Evolutionary conservation across 2,797 vertebrate species (phyloP).

Genomic region (Protonibea diacanthus): DNA sequence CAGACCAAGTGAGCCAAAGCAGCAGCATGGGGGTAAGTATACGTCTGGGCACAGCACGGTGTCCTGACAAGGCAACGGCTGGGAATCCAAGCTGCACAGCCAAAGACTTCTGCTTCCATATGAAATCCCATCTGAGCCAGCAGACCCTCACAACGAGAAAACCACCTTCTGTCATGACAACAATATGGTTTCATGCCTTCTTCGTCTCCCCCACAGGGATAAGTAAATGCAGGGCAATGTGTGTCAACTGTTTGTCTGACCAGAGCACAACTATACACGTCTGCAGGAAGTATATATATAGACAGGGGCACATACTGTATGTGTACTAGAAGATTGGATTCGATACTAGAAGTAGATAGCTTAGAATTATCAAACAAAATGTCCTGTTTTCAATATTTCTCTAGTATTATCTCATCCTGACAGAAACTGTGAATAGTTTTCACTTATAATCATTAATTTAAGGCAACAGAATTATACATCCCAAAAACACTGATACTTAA

Average conservation of each 20-base stretch:
- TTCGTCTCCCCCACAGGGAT: conserved; percentile 43
- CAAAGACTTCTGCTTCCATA: conserved; percentile 51
- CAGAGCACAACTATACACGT: conserved; percentile 3
- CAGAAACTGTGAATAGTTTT: not conserved
- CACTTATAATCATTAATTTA: not conserved
- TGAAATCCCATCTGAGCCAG: conserved; percentile 68
- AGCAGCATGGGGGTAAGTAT: conserved; percentile 55
- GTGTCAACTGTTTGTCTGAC: conserved; percentile 48
- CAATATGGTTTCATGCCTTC: conserved; percentile 66
- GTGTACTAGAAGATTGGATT: not conserved
- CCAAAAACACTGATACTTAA: not conserved
- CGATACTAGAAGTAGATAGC: not conserved
- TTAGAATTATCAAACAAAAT: not conserved
- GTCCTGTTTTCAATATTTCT: not conserved
- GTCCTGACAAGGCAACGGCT: conserved; percentile 45
- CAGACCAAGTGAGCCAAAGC: conserved; percentile 46
- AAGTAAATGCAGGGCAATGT: conserved; percentile 52
- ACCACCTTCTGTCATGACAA: conserved; percentile 65
- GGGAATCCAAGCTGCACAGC: conserved; percentile 32
- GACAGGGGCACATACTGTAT: not conserved
- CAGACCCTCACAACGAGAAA: conserved; percentile 63
- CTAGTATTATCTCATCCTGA: not conserved
- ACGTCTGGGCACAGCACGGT: conserved; percentile 47
- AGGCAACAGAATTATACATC: not conserved
- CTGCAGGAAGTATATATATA: conserved; percentile 7